Conservation (phyloP, 2,113 vertebrate genomes). For the Tor tambroides region DNA sequence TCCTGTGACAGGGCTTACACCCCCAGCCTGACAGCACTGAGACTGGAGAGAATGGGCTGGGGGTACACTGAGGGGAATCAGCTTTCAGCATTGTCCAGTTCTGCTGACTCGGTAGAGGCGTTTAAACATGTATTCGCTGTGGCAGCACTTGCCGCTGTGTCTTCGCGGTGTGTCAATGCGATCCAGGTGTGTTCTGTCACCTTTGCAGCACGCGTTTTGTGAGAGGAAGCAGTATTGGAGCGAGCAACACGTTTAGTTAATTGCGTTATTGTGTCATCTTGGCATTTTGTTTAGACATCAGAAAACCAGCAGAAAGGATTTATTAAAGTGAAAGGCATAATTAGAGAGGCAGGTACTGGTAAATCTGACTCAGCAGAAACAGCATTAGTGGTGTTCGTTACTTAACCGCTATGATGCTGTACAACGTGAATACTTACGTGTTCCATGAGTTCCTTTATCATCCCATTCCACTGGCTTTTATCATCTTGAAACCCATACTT, state of each 20-base stretch:
- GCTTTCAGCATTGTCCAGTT: slow-evolving; percentile 22
- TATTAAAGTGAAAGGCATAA: slow-evolving; percentile 15
- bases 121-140: slow-evolving; percentile 38
- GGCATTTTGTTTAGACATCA: neutral
- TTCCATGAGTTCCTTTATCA: slow-evolving; percentile 97
- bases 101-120: slow-evolving; percentile 39
- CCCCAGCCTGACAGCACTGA: slow-evolving; percentile 17
- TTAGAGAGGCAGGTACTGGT: neutral
- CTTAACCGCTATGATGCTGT: neutral
- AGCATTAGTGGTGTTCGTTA: neutral
- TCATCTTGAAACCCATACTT: slow-evolving; percentile 96
- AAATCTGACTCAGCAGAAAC: slow-evolving; percentile 15
- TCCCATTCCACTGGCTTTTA: slow-evolving; percentile 98
- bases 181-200: slow-evolving; percentile 66
- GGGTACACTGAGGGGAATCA: neutral
- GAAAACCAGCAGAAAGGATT: neutral
- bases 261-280: slow-evolving; percentile 56
- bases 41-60: slow-evolving; percentile 5
- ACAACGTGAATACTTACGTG: slow-evolving; percentile 84
- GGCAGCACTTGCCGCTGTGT: slow-evolving; percentile 41
- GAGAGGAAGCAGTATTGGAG: slow-evolving; percentile 56
- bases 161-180: slow-evolving; percentile 57
- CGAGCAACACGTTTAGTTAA: slow-evolving; percentile 19
- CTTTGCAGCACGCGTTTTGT: slow-evolving; percentile 68
- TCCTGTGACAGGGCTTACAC: slow-evolving; percentile 48